A percentile compares a stretch with the other conserved stretches of the same genome.
Conservation (phyloP, 2,113 vertebrate genomes). For the Pelecanoides urinatrix region DNA sequence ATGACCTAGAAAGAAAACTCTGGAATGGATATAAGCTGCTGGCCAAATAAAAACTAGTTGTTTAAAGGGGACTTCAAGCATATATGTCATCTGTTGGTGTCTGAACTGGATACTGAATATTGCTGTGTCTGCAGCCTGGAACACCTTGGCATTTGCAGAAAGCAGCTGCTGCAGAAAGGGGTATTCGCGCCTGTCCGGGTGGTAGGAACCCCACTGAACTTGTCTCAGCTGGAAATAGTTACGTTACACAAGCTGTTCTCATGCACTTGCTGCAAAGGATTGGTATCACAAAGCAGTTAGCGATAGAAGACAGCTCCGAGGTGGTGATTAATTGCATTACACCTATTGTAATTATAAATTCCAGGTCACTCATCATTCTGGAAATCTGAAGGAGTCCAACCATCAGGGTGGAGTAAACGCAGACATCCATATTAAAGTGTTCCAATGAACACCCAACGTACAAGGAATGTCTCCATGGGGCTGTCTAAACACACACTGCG, state of each 20-base stretch:
- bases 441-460: slow-evolving; percentile 56
- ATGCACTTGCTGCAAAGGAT: slow-evolving; percentile 41
- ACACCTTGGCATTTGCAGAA: background rate
- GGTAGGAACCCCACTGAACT: background rate
- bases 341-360: slow-evolving; percentile 62
- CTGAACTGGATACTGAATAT: background rate
- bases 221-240: slow-evolving; percentile 17
- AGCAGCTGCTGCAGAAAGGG: background rate
- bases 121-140: background rate
- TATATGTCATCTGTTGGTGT: background rate
- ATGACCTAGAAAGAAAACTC: background rate
- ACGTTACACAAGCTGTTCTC: slow-evolving; percentile 24
- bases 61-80: background rate
- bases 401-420: slow-evolving; percentile 31
- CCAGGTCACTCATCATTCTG: slow-evolving; percentile 64
- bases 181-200: background rate
- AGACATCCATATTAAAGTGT: slow-evolving; percentile 33
- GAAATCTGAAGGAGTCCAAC: slow-evolving; percentile 36
- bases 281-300: background rate
- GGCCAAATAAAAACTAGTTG: background rate
- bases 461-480: slow-evolving; percentile 44
- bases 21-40: background rate
- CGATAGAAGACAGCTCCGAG: background rate
- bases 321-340: slow-evolving; percentile 61
- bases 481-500: slow-evolving; percentile 38